These are phyloP conservation scores for Patella depressa DNA, from an alignment of 2,888 invertebrate genomes.

Conservation along the genomic window DNA sequence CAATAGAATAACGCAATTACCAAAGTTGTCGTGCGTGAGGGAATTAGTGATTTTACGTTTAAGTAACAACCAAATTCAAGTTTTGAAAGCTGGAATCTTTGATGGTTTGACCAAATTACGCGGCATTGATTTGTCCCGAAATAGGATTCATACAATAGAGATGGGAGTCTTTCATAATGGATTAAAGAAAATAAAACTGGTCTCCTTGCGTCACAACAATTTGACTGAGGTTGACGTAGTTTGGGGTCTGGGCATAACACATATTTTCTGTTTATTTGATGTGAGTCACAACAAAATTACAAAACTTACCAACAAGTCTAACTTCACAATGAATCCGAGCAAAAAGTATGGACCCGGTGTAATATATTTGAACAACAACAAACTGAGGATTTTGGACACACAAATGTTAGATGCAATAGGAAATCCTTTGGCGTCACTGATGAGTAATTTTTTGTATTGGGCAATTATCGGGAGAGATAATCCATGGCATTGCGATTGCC, in stretches of 20 bases:
- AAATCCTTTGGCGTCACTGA: neutral
- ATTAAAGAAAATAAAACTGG: neutral
- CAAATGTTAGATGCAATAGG: neutral
- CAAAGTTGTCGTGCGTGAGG: neutral
- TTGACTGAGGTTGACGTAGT: neutral
- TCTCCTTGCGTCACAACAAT: neutral
- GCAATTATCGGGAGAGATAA: neutral
- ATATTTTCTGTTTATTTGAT: neutral
- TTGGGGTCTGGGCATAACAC: neutral
- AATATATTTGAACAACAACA: neutral
- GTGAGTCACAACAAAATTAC: neutral
- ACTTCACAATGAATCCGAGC: too few relatives aligned
- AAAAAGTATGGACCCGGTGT: neutral
- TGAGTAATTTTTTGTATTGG: neutral
- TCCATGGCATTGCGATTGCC: neutral
- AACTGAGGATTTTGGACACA: neutral
- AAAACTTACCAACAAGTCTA: neutral
- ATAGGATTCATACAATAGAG: neutral
- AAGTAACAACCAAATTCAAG: neutral
- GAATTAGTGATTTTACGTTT: neutral
- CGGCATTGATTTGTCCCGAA: neutral
- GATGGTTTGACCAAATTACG: neutral
- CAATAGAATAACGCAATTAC: neutral
- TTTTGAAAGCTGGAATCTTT: neutral
- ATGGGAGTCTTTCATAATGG: neutral